Base-by-base conservation (phyloP, 2,113 vertebrate genomes). In the Stercorarius parasiticus region DNA sequence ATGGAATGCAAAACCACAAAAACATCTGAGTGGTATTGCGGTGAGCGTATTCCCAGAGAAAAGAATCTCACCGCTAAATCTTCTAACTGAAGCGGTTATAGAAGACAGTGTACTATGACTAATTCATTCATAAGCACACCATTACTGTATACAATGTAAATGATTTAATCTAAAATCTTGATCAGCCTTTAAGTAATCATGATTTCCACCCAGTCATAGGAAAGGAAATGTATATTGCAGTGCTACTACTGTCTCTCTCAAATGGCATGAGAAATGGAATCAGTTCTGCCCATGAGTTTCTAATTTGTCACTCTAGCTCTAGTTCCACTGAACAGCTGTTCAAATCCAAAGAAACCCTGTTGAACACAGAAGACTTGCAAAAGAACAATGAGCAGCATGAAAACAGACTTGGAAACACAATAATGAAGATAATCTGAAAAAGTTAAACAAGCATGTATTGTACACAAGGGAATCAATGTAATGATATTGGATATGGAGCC, bases 301-400 rank as follows among this genome's bases (percentile, higher is more conserved):
- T 79, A 27, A 95, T 97, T 94, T 87, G 83, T 86, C 93, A 93
- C 94, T 88, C 43, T 69, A 92, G 79, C 85, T 97, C 92, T 87
- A 49, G 64, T 96, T 93, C 49, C 74, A 62, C 21, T 36, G 62
- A 95, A 81, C 86, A 94, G 83, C 95, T 94, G 89, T 30, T 82
- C 71, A 91, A 80, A 96, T 22, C 61, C 82, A 76, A 81, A 79
- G 27, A 91, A 91, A 92, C 56, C n/a, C 72, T 30, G 67, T 1
- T 79, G 74, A 88, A 79, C 8, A 56, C 9, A 20, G 43, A 62
- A 85, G 43, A 70, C 83, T 58, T 38, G 34, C 49, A 50, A 38
- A 82, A 79, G 69, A 94, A 81, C 62, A 88, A 86, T 11, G 36
- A 76, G 36, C 38, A 86, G 84, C 78, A 71, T 29, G 36, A 71